Evolutionary conservation across 2,888 invertebrate genomes (phyloP), one percentile per base, ranked within the genome.

Genomic region (Phortica okadai): DNA sequence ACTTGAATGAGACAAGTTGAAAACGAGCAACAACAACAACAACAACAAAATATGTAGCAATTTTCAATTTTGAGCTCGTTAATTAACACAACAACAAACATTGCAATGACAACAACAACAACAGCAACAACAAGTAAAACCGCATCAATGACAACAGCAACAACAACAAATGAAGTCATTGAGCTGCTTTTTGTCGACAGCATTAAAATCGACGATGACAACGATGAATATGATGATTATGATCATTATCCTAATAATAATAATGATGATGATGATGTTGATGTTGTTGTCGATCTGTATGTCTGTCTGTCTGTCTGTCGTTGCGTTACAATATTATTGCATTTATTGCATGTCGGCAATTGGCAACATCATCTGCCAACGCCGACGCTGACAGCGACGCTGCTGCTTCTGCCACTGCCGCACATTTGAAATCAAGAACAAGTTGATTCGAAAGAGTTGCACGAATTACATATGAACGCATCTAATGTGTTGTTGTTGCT

Each of bases 31-130:
- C 62, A 10, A 62, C 25, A 62, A 21, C 25, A 62, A 21, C 50
- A 11, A 25, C 21, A 62, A 11, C 62, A 8, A 62, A 62, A 62
- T 62, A 6, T 62, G 25, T 25, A 62, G 25, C 62, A 62, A 62
- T 62, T 62, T 62, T 62, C 10, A 6, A 25, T 21, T 16, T 62
- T 25, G 62, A 62, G 62, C n/a, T 62, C 10, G 62, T 62, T 62
- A 62, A 62, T 62, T 62, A 62, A 62, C n/a, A 62, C 62, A 62
- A 62, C 62, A 62, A 59, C 59, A 21, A 21, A 10, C 45, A 8
- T 58, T 11, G 8, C 58, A 58, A n/a, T 58, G 8, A n/a, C 58
- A 14, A 16, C 58, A 8, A 16, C 58, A 8, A 16, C 58, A n/a
- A 7, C 6, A 33, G 33, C 56, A n/a, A 56, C n/a, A 7, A 56